Evolutionary conservation across 2,797 vertebrate species (phyloP), one percentile per base, ranked within the genome.

Genomic region (Enteromius unitaeniatus): DNA sequence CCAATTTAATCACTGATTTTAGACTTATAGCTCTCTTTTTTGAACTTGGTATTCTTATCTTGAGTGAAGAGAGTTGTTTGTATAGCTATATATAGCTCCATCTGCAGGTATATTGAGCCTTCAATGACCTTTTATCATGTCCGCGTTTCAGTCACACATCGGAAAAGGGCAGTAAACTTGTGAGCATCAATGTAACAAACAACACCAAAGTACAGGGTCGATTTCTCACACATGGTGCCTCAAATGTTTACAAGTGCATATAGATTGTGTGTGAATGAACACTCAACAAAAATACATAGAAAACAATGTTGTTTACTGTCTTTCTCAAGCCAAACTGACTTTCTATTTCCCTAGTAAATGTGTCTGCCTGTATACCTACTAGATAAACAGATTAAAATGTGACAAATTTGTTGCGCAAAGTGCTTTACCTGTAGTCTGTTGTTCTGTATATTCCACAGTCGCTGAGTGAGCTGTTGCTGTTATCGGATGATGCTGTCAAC

Each of bases 61-160:
- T 72, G 15, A 55, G 76, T 85, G 47, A 77, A 75, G 60, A 82
- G 19, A 60, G n/a, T 62, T 78, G 72, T 76, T 78, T 77, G 40
- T 70, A 60, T 17, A 42, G 62, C 49, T 76, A 77, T 55, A 82
- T 26, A 75, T 17, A 64, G 49, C 23, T 73, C 51, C 1, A 34
- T 82, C 60, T 72, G n/a, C 60, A 77, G 64, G 79, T 88, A 74
- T 47, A 62, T 80, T 77, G 78, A 77, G 53, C n/a, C 80, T 31
- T 83, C 21, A 10, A 1, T 68, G 83, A 87, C 83, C 83, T 69
- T 84, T 82, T 49, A n/a, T 68, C 45, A 28, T 40, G 75, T 72
- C 69, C 40, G 73, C 11, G 9, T 73, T 82, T 34, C 21, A 60
- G 58, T 68, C 77, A 79, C 26, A 76, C 28, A 58, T 15, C n/a